A percentile compares a stretch with the other conserved stretches of the same genome.
Conservation (phyloP, 2,888 invertebrate genomes). For the Cheiracanthium punctorium region DNA sequence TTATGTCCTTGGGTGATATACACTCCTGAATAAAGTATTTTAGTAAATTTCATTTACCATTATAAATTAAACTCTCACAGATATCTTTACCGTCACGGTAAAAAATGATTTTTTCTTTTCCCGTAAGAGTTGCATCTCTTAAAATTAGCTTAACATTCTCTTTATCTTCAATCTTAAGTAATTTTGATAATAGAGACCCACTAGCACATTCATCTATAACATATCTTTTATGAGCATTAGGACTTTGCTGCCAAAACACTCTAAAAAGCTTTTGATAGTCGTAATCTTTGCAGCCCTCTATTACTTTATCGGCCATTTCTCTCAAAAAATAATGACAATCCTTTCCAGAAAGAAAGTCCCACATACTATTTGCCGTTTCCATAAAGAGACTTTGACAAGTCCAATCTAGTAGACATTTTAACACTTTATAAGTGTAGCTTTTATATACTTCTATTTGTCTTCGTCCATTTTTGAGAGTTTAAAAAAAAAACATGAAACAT, state of each 20-base stretch:
- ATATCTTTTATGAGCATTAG: slow-evolving; percentile 41
- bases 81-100: slow-evolving; percentile 24
- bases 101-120: slow-evolving; percentile 38
- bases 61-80: slow-evolving; percentile 35
- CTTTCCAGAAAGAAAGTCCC: slow-evolving; percentile 28
- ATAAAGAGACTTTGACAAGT: slow-evolving; percentile 54
- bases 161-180: slow-evolving; percentile 44
- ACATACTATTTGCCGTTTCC: slow-evolving; percentile 27
- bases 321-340: slow-evolving; percentile 34
- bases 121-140: slow-evolving; percentile 41
- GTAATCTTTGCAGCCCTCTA: slow-evolving; percentile 39
- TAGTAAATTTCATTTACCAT: slow-evolving; percentile 35
- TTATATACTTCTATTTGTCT: slow-evolving; percentile 45
- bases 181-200: slow-evolving; percentile 25
- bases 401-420: slow-evolving; percentile 46
- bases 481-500: slow-evolving; percentile 60
- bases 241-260: slow-evolving; percentile 49
- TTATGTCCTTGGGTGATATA: slow-evolving; percentile 28
- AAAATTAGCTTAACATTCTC: slow-evolving; percentile 36
- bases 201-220: slow-evolving; percentile 30
- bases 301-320: slow-evolving; percentile 24
- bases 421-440: slow-evolving; percentile 32
- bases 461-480: slow-evolving; percentile 50
- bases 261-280: slow-evolving; percentile 54
- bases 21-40: slow-evolving; percentile 33